phyloP scores from a whole-genome alignment of 2,797 vertebrate species.

The Chromobotia macracanthus region DNA sequence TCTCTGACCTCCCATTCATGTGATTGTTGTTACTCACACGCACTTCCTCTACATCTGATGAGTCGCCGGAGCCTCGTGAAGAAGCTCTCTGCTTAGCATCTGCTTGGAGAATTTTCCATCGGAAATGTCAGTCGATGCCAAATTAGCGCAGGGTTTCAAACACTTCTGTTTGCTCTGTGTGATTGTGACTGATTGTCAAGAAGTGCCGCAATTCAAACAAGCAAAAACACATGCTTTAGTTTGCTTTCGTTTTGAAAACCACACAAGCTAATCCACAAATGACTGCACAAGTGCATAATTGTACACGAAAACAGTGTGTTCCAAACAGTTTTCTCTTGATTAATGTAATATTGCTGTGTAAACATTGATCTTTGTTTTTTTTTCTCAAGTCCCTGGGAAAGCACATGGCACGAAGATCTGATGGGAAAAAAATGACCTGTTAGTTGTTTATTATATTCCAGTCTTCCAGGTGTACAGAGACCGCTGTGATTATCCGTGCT shows the following conservation, averaged over 20 bases:
- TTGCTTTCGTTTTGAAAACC: constrained; percentile 38
- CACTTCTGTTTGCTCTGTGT: constrained; percentile 44
- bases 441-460: constrained; percentile 49
- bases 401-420: constrained; percentile 1
- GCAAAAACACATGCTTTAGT: constrained; percentile 26
- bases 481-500: constrained; percentile 60
- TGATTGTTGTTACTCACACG: constrained; percentile 41
- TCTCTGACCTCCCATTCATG: constrained; percentile 37
- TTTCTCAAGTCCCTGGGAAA: not conserved
- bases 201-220: constrained; percentile 10
- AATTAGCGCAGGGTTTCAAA: constrained; percentile 25
- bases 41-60: constrained; percentile 26
- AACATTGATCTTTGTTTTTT: not conserved
- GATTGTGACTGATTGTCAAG: constrained; percentile 39
- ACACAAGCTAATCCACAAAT: constrained; percentile 18
- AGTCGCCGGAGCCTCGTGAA: not conserved
- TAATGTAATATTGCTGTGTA: constrained; percentile 17
- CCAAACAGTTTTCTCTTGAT: constrained; percentile 1
- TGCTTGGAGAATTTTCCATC: constrained; percentile 38
- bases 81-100: constrained; percentile 41
- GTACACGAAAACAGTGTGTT: not conserved
- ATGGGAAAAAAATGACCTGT: constrained; percentile 23
- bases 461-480: constrained; percentile 56
- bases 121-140: constrained; percentile 32
- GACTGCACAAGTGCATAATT: constrained; percentile 13